Base-by-base conservation (phyloP, 2,113 vertebrate species). In the Paracyprichromis sp. region DNA sequence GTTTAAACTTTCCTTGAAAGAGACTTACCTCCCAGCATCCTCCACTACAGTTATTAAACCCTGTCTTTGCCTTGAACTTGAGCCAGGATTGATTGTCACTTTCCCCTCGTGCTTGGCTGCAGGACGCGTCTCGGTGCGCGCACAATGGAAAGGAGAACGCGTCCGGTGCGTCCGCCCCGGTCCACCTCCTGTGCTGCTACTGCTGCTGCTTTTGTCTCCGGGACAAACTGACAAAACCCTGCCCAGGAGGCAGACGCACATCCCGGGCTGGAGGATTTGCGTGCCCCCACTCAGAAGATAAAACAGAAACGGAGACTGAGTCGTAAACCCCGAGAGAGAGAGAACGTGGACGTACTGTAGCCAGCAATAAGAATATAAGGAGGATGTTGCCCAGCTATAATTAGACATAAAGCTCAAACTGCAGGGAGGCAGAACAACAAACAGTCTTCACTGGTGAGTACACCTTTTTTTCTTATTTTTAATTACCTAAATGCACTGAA, bases 391-490 rank as follows among this genome's bases (percentile, higher is more conserved):
- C 57, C 2, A 21, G 29, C 47, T 80, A 80, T 40, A 29, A 9
- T 26, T 54, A 54, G 8, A 43, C 53, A 54, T 9, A 24, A 5
- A 13, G 17, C 17, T 34, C 45, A 31, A 9, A 38, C 63, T 50
- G 59, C 36, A 16, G 8, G 29, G 80, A 79, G 45, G 24, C 29
- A 17, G 13, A 13, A 24, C 31, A 82, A 47, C 34, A 69, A 50
- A 76, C 14, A 61, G 8, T 53, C 83, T 59, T 43, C 82, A 29
- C 54, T 3, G 89, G 94, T 94, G 80, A 94, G 94, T 94, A 73
- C 45, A 87, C 10, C 3, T 52, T 9, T n/a, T 54, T 38, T n/a
- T 12, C 14, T 13, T 11, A 57, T 11, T 61, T 52, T 78, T 69
- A 69, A 52, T 52, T 31, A 50, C 45, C 16, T 24, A 45, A 54